Evolutionary conservation across 2,888 invertebrate species (phyloP).

Genomic region (Melitaea athalia): DNA sequence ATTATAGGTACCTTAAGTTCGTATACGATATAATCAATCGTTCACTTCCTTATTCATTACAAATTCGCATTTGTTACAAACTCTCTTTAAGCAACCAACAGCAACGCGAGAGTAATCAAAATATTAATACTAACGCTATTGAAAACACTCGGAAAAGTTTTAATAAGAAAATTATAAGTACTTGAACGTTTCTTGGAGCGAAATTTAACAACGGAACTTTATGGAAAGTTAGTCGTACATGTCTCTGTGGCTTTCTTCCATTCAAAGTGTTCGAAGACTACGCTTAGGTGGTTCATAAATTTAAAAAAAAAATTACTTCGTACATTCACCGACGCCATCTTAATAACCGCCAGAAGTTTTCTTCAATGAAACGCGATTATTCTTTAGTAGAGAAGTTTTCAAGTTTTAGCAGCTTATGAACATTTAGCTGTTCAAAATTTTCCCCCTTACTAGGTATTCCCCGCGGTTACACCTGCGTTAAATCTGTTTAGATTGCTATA

Average conservation of each 20-base stretch:
- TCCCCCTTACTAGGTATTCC: constrained; percentile 12
- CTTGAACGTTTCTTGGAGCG: constrained; percentile 19
- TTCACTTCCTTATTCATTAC: background rate
- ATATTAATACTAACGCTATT: constrained; percentile 10
- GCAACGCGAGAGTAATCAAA: constrained; percentile 3
- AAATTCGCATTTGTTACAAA: background rate
- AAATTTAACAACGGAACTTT: constrained; percentile 27
- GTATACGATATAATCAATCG: background rate
- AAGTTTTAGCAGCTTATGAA: constrained; percentile 29
- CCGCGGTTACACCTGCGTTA: background rate
- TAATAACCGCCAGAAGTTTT: constrained; percentile 6
- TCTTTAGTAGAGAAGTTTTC: constrained; percentile 16
- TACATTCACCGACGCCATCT: background rate
- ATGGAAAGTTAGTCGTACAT: constrained; percentile 14
- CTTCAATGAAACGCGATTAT: constrained; percentile 19
- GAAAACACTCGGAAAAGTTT: constrained; percentile 16
- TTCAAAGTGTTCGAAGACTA: constrained; percentile 12
- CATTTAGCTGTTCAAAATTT: constrained; percentile 23
- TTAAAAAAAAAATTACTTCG: constrained; percentile 1
- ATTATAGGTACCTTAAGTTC: no score
- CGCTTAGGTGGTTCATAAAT: constrained; percentile 9
- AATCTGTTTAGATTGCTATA: background rate
- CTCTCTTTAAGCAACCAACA: background rate
- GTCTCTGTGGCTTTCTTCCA: constrained; percentile 1
- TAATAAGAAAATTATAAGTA: constrained; percentile 27